A percentile compares a stretch with the other conserved stretches of the same genome.
Conservation (phyloP, 1,140 invertebrate species). For the Drosophila sproati region DNA sequence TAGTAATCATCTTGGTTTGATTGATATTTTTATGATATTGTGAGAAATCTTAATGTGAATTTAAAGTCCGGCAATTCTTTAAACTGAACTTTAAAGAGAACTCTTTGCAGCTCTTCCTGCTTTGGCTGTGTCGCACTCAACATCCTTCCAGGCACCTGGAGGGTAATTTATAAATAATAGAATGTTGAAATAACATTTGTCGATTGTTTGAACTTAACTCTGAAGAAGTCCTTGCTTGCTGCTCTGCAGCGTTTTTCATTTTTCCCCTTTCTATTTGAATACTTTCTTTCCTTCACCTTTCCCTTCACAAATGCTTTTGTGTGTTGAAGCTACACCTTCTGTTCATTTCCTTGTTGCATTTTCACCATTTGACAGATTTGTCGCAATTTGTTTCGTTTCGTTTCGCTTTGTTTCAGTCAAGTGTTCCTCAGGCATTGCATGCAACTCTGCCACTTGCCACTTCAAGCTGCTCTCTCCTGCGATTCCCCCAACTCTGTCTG, state of each 20-base stretch:
- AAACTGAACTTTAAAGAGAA: neutral
- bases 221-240: neutral
- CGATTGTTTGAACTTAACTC: neutral
- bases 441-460: constrained; percentile 37
- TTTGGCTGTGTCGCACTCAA: too few species aligned
- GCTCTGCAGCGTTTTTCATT: neutral
- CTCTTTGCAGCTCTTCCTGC: too few species aligned
- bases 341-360: constrained; percentile 18
- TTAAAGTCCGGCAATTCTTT: neutral
- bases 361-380: constrained; percentile 26
- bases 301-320: neutral
- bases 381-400: constrained; percentile 42
- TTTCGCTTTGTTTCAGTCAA: constrained; percentile 69
- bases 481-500: too few species aligned
- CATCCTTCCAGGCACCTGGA: too few species aligned
- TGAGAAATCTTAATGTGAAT: neutral
- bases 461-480: neutral
- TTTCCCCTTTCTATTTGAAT: neutral
- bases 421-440: constrained; percentile 57
- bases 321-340: neutral
- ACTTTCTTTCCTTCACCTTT: neutral
- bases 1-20: neutral
- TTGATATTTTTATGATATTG: too few species aligned
- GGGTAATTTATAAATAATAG: too few species aligned
- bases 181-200: too few species aligned